Evolutionary conservation across 2,888 invertebrate species (phyloP), one percentile per base, ranked within the genome.

Genomic region (Corbicula japonica): DNA sequence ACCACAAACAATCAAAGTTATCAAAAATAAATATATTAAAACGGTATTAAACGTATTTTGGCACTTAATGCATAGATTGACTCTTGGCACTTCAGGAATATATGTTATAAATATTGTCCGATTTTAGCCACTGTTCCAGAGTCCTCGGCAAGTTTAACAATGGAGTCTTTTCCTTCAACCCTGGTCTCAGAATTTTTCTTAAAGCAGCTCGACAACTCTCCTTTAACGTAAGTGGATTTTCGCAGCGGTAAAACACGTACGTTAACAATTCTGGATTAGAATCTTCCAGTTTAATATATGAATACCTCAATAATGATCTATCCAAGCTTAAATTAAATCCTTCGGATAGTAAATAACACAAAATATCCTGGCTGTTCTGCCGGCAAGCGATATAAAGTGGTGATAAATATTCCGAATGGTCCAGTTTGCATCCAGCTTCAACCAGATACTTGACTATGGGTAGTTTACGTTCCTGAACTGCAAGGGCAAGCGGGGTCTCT

Each of bases 401-500:
- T 23, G 88, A 87, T 35, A 85, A 69, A 71, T 83, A 87, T 18
- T 74, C 76, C 30, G 76, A 71, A n/a, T 79, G 71, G 41, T 84
- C 73, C 44, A 85, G 71, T 12, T 79, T 56, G 75, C 88, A 87
- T 15, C 85, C 84, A n/a, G 74, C 54, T 35, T 78, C 71, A 8
- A 87, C 79, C 8, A 88, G 80, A 50, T 63, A 79, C 41, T 83
- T 81, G 34, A 83, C 82, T 30, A 83, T 68, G 6, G 74, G 63
- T 18, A 87, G 32, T 71, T 83, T 79, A 48, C 83, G 83, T 54
- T 87, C 84, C 62, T 85, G 85, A 30, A 88, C 85, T 0, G 90
- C 87, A 38, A 86, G 78, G 8, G 86, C 78, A 21, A 89, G 72
- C 4, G 90, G 87, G 12, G 88, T 86, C 74, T 89, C 87, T 12